Conservation (phyloP, 2,888 invertebrate species). For the Cecidostiba fungosa region DNA sequence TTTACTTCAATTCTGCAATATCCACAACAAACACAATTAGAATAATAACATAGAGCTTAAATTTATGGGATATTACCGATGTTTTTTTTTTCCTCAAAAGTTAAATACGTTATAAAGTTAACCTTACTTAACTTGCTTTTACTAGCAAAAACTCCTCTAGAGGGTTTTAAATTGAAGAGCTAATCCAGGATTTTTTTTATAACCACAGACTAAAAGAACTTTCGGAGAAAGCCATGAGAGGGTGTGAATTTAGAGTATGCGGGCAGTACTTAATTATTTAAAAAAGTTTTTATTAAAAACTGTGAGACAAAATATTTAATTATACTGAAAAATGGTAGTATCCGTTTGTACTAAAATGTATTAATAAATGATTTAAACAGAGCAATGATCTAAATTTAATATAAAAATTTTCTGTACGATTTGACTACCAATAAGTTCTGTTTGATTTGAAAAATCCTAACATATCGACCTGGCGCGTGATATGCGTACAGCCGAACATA, state of each 20-base stretch:
- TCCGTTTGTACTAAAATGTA: too few species aligned
- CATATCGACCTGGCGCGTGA: too few species aligned
- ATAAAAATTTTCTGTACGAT: neutral
- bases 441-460: too few species aligned
- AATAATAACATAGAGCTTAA: neutral
- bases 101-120: neutral
- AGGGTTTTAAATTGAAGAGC: constrained; percentile 8
- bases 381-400: too few species aligned
- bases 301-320: neutral
- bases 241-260: neutral
- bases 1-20: too few species aligned
- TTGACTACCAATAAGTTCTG: neutral
- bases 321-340: too few species aligned
- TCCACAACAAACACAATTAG: too few species aligned
- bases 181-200: constrained; percentile 11
- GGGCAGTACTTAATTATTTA: neutral
- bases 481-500: too few species aligned
- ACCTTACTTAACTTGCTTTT: neutral
- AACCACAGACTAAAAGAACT: neutral
- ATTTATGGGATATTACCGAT: neutral
- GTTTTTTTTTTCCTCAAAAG: neutral
- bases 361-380: too few species aligned
- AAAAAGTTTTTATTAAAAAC: neutral
- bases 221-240: neutral
- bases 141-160: neutral